These are phyloP conservation scores for Pachycephala philippinensis DNA, from an alignment of 2,113 vertebrate species.

Conservation along the genomic window DNA sequence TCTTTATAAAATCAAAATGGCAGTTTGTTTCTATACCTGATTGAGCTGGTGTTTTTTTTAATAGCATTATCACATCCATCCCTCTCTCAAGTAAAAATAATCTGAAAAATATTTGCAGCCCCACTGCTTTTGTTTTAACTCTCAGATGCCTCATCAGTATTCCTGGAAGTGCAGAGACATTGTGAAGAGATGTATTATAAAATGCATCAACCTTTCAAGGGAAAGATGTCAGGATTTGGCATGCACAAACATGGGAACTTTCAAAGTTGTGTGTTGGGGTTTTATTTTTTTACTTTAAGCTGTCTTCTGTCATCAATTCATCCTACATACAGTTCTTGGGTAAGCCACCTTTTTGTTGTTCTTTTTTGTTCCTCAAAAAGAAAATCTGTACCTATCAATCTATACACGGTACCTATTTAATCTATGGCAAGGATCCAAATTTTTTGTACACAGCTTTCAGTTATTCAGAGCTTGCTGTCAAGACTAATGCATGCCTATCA, in stretches of 20 bases:
- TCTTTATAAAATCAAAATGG: background rate
- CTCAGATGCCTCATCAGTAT: slow-evolving; percentile 1
- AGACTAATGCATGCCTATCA: slow-evolving; percentile 47
- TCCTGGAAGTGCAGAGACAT: background rate
- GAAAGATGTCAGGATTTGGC: slow-evolving; percentile 5
- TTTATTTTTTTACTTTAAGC: background rate
- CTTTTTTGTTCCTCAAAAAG: background rate
- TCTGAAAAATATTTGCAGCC: background rate
- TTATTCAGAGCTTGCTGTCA: slow-evolving; percentile 36
- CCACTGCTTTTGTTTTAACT: background rate
- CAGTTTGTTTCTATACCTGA: background rate
- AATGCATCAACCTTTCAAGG: background rate
- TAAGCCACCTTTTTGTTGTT: slow-evolving; percentile 32
- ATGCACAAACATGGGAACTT: slow-evolving; percentile 29
- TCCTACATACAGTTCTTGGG: background rate
- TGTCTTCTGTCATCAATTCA: slow-evolving; percentile 10
- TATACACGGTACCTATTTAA: slow-evolving; percentile 1
- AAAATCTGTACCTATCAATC: slow-evolving; percentile 38
- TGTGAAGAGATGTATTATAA: background rate
- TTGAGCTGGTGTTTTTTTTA: background rate
- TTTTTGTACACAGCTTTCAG: slow-evolving; percentile 21
- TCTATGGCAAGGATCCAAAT: slow-evolving; percentile 19
- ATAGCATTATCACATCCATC: background rate
- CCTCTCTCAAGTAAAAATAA: background rate
- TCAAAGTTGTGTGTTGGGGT: background rate